Evolutionary conservation across 2,113 vertebrate genomes (phyloP), one percentile per base, ranked within the genome.

Genomic region (Cynocephalus volans): DNA sequence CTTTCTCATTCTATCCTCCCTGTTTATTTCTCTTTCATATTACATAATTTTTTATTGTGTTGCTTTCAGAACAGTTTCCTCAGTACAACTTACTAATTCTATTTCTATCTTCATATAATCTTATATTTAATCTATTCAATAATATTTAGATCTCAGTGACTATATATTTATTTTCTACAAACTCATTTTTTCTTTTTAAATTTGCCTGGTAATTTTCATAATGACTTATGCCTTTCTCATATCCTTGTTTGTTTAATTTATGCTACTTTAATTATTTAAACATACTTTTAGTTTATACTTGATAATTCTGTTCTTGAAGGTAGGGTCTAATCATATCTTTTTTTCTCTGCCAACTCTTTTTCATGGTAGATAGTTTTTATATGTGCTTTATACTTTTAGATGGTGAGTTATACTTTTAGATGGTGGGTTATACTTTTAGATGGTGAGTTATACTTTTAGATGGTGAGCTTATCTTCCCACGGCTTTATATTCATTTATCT

Each of bases 81-180:
- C 6, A 60, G 36, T 41, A 50, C 31, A 92, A 50, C 18, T 10
- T 80, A 41, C 21, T 50, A 88, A 60, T 33, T 45, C 2, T 72
- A 31, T 79, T 87, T 45, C 54, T 80, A 8, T 67, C 33, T 41
- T 21, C 13, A 67, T 52, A 85, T 24, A 90, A 69, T 62, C 26
- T 93, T 60, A n/a, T 19, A 14, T 33, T 88, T 80, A 73, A 50
- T 88, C 36, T 28, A 45, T 8, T 73, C 48, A 80, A 28, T 48
- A 62, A 21, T 82, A 94, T 41, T 21, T 69, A 50, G 85, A 73
- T 41, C 60, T 26, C 58, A 88, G 41, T 88, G 62, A 56, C 52
- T 58, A 10, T 50, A 4, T 31, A 70, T 93, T 80, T 84, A 64
- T 91, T 95, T 90, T 76, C 80, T 95, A 62, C 33, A 73, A 50